These are phyloP conservation scores for Horisme vitalbata DNA, from an alignment of 2,888 invertebrate species.

Conservation along the genomic window DNA sequence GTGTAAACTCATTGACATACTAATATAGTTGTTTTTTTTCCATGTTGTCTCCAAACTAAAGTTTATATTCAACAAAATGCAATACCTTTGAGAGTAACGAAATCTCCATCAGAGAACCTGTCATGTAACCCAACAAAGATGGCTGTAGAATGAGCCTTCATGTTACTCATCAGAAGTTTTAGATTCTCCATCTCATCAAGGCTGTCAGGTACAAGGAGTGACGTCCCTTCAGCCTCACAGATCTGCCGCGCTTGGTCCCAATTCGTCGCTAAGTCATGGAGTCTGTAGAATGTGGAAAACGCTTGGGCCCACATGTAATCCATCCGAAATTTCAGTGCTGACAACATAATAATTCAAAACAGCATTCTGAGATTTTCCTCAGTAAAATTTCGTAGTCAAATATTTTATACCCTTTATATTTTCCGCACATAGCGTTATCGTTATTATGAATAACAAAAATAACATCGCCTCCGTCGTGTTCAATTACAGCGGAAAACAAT, in stretches of 20 bases:
- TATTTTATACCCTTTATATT: slow-evolving; percentile 32
- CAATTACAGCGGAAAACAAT: slow-evolving; percentile 21
- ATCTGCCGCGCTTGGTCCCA: slow-evolving; percentile 55
- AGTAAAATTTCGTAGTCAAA: slow-evolving; percentile 27
- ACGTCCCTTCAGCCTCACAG: slow-evolving; percentile 53
- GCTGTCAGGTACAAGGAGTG: slow-evolving; percentile 47
- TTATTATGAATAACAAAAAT: slow-evolving; percentile 30
- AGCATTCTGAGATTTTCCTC: slow-evolving; percentile 13
- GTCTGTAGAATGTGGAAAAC: slow-evolving; percentile 51
- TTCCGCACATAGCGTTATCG: slow-evolving; percentile 25
- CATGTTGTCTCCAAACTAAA: no score
- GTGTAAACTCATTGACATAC: no score
- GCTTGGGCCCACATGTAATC: slow-evolving; percentile 57
- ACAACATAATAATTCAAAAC: slow-evolving; percentile 27
- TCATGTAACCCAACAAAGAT: slow-evolving; percentile 55
- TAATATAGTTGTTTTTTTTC: no score
- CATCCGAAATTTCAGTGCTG: slow-evolving; percentile 53
- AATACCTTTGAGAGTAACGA: slow-evolving; percentile 49
- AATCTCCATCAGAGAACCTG: slow-evolving; percentile 50
- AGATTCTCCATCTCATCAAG: slow-evolving; percentile 55
- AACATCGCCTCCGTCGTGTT: slow-evolving; percentile 24
- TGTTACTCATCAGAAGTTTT: slow-evolving; percentile 54
- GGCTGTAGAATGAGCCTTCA: slow-evolving; percentile 53
- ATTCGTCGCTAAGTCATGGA: slow-evolving; percentile 51
- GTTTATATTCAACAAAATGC: no score